These are phyloP conservation scores for Diorhabda sublineata DNA, from an alignment of 1,140 invertebrate species.

Conservation along the genomic window DNA sequence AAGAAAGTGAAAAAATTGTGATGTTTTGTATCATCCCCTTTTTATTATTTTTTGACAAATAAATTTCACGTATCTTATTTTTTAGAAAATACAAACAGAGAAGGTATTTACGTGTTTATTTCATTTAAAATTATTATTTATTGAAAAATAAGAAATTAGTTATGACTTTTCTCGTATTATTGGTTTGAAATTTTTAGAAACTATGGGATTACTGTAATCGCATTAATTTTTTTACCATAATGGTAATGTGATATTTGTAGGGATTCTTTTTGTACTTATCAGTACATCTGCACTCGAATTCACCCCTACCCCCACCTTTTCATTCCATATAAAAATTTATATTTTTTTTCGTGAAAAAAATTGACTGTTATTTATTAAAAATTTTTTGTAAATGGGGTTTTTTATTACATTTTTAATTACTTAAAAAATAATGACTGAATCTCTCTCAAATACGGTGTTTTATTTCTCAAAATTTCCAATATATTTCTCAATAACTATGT, in stretches of 20 bases:
- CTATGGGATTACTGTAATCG: too few relatives aligned
- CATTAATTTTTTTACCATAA: background rate
- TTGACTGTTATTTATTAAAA: constrained; percentile 14
- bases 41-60: too few relatives aligned
- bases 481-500: background rate
- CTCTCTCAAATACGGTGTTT: constrained; percentile 10
- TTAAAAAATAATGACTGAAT: constrained; percentile 18
- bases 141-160: too few relatives aligned
- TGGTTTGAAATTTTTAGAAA: too few relatives aligned
- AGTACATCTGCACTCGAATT: background rate
- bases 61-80: too few relatives aligned
- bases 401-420: constrained; percentile 19
- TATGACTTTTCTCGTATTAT: too few relatives aligned
- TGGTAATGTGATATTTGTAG: constrained; percentile 1
- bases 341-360: constrained; percentile 13
- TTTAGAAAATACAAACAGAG: too few relatives aligned
- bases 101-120: too few relatives aligned
- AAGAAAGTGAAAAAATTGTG: too few relatives aligned
- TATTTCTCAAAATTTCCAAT: constrained; percentile 15
- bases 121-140: too few relatives aligned
- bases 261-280: background rate
- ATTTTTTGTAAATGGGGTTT: constrained; percentile 13
- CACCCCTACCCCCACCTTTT: background rate
- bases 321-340: constrained; percentile 7
- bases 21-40: too few relatives aligned